Evolutionary conservation across 2,113 vertebrate species (phyloP), one percentile per base, ranked within the genome.

Genomic region (Myotis davidii): DNA sequence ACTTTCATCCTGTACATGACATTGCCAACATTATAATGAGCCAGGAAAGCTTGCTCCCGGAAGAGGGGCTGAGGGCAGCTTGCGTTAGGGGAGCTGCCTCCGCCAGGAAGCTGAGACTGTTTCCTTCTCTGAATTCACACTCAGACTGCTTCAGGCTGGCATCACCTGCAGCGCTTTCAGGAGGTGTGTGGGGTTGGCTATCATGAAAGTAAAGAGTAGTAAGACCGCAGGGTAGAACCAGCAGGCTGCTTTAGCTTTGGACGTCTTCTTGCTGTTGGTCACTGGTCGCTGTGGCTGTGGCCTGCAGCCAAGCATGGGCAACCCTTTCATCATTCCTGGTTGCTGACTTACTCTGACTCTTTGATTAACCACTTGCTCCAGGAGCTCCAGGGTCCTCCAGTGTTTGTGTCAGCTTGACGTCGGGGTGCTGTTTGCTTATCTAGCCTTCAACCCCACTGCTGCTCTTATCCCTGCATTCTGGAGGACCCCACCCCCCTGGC

Each of bases 1-100:
- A 91, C 96, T 96, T 94, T 96, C 88, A 92, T 97, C 88, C 87
- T 94, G 85, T 86, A 56, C 61, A 42, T 85, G 95, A 88, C 67
- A 78, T 27, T 93, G 87, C 94, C 95, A 92, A 74, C 73, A 67
- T 90, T 52, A 18, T 92, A 88, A 94, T 48, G 81, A 93, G 96
- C 90, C 94, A 90, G 90, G 72, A 92, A 91, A 85, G 86, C 79
- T 94, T 77, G 54, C 85, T 93, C 34, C 91, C 88, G 96, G 93
- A 73, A 96, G n/a, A 85, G 81, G 52, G 93, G 72, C 59, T 64
- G 88, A 92, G 85, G 96, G 95, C 42, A 88, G 87, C 85, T 95
- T 83, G 77, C 74, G 50, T 93, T 92, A 87, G 93, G 54, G 74
- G 85, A 94, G 59, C 70, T 48, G 32, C 34, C 64, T 92, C 81